Base-by-base conservation (phyloP, 1,140 invertebrate species). In the Cyphomyrmex costatus region DNA sequence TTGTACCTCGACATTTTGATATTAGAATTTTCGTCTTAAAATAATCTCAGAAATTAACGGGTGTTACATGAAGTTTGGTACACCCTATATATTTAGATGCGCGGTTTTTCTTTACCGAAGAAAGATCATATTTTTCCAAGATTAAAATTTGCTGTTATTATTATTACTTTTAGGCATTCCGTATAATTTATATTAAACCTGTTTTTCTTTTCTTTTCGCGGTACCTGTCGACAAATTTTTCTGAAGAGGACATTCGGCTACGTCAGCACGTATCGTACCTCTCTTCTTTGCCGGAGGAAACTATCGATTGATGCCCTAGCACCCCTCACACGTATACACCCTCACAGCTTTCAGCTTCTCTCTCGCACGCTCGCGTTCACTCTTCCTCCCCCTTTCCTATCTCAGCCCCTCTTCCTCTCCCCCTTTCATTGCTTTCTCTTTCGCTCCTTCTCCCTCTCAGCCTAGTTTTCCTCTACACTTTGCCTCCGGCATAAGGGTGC, bases 221-320 rank as follows among this genome's bases (percentile, higher is more conserved):
- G 80, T 88, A 86, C 65, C 88, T 89, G 73, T 86, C 80, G 16
- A 19, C 21, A 56, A 88, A 82, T 88, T 82, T 86, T 90, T 56
- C 70, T 63, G 70, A 86, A 87, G 82, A 90, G 87, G 74, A 88
- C 82, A 78, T 90, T 90, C 87, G 68, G 70, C 85, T 74, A 85
- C 70, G 85, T 88, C 89, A 91, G 89, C 89, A 87, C 87, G 84
- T 92, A 92, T 91, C 89, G 86, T 83, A 86, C 88, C 90, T 88
- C 84, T 91, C 86, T 92, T 90, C 89, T 86, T 84, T 73, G 68
- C 66, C 65, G 68, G 88, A 92, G 89, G 91, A 92, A 92, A 88
- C 89, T 93, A 93, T 93, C 93, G 92, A 94, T 94, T 92, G 92
- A 93, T 90, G 93, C 90, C 91, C 88, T 87, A 90, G 79, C 91